Base-by-base conservation (phyloP, 2,797 vertebrate species). In the Erpetoichthys calabaricus region DNA sequence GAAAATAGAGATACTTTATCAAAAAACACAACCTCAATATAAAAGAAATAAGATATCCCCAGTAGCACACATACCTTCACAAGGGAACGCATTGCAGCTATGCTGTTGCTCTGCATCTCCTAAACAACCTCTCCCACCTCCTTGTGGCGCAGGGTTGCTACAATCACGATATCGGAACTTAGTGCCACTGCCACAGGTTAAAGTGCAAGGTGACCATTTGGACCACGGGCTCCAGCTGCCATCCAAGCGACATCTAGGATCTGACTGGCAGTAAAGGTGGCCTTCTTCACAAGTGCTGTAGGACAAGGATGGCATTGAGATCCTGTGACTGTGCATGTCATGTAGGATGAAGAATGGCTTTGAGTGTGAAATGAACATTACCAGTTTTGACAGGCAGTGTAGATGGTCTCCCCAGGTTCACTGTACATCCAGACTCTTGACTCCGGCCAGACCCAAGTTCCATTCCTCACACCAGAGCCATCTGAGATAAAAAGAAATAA, bases 311-410 rank as follows among this genome's bases (percentile, higher is more conserved):
- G 5, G 47, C 4, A 3, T 41, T 51, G 8, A 4, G 10, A 43
- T 4, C 47, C 49, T 45, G 2, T 7, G 47, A 50, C 7, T 50
- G 2, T 47, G 50, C n/a, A 50, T 4, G 7, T 49, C 7, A 49
- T n/a, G 4, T 3, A 49, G n/a, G 1, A 49, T 49, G 3, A 49
- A 49, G 47, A 49, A 49, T 49, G 47, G 7, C n/a, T 49, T 49
- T 49, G 47, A 25, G 25, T 5, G 4, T 42, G 47, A 10, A 6
- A 8, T 10, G 5, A 42, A 2, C 6, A 71, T 75, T 65, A 91
- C 89, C 89, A 91, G 75, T 85, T 90, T 66, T 81, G 84, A 65
- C 91, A 92, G 3, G 75, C 80, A 10, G 68, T 82, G 1, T 72
- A 57, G 59, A 92, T 65, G 42, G 58, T 76, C 44, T 90, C 87